A percentile compares a stretch with the other conserved stretches of the same genome.
Conservation (phyloP, 2,113 vertebrate genomes). For the Triplophysa tibetana region DNA sequence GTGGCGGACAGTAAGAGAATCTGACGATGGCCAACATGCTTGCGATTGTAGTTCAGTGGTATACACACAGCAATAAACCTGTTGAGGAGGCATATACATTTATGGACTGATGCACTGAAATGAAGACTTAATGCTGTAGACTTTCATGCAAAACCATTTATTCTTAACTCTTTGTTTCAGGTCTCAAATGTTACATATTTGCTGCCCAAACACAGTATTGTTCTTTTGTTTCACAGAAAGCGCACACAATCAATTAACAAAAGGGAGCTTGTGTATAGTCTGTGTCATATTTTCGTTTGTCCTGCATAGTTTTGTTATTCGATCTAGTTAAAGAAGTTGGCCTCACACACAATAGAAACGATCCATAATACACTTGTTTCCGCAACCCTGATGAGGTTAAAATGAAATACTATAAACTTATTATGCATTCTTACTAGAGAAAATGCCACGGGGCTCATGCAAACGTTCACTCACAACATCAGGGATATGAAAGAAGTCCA, state of each 20-base stretch:
- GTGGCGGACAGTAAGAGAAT: conserved; percentile 84
- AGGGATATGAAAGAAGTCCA: conserved; percentile 24
- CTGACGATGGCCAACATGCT: conserved; percentile 84
- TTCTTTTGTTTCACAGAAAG: too few relatives aligned
- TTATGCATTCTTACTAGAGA: conserved; percentile 22
- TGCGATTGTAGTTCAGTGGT: conserved; percentile 86
- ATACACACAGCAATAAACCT: conserved; percentile 91
- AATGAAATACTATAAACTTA: conserved; percentile 19
- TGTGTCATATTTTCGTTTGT: neutral
- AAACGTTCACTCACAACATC: neutral
- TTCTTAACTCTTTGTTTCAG: too few relatives aligned
- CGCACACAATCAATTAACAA: too few relatives aligned
- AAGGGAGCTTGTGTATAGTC: too few relatives aligned
- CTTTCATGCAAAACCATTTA: too few relatives aligned
- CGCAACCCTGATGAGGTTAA: conserved; percentile 10
- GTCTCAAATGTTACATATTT: too few relatives aligned
- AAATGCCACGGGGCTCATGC: conserved; percentile 10
- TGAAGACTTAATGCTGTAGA: neutral
- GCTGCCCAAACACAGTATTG: too few relatives aligned
- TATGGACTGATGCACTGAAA: neutral
- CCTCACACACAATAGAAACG: neutral
- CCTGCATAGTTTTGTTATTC: too few relatives aligned
- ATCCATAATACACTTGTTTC: neutral
- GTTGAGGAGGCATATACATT: conserved; percentile 33
- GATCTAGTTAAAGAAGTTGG: neutral